These are phyloP conservation scores for Drosophila macrospina DNA, from an alignment of 2,888 invertebrate species.

Conservation along the genomic window DNA sequence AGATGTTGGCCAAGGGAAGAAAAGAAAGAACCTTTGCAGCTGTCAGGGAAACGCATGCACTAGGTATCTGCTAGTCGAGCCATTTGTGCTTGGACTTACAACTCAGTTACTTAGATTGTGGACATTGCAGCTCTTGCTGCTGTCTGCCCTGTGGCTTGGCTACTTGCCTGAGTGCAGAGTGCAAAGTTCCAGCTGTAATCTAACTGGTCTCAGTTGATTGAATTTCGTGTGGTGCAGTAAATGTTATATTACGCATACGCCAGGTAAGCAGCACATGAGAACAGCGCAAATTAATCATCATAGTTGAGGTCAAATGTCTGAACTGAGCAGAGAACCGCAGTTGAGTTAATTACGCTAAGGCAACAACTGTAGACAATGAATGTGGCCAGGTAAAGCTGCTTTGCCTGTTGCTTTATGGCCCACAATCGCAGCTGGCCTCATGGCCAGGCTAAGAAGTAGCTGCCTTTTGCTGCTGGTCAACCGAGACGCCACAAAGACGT, in stretches of 20 bases:
- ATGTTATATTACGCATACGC: constrained; percentile 28
- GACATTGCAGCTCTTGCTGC: constrained; percentile 5
- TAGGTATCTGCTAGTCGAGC: not conserved
- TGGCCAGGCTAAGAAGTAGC: not conserved
- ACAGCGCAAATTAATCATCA: constrained; percentile 39
- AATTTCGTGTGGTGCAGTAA: constrained; percentile 13
- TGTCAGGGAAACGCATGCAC: too few species aligned
- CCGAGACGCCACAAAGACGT: constrained; percentile 58
- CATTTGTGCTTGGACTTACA: not conserved
- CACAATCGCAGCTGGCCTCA: constrained; percentile 19
- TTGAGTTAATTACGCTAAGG: constrained; percentile 52
- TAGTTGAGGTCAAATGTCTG: not conserved
- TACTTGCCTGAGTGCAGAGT: not conserved
- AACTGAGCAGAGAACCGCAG: constrained; percentile 16
- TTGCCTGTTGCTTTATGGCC: constrained; percentile 37
- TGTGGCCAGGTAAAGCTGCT: not conserved
- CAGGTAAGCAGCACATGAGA: too few species aligned
- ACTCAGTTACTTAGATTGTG: constrained; percentile 2
- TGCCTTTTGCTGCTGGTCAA: constrained; percentile 38
- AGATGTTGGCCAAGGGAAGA: too few species aligned
- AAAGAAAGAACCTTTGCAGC: too few species aligned
- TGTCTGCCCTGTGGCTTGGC: constrained; percentile 23
- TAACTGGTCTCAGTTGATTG: constrained; percentile 38
- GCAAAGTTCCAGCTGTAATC: constrained; percentile 12
- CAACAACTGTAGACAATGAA: constrained; percentile 9